Evolutionary conservation across 1,140 invertebrate species (phyloP).

Genomic region (Hypothenemus hampei): DNA sequence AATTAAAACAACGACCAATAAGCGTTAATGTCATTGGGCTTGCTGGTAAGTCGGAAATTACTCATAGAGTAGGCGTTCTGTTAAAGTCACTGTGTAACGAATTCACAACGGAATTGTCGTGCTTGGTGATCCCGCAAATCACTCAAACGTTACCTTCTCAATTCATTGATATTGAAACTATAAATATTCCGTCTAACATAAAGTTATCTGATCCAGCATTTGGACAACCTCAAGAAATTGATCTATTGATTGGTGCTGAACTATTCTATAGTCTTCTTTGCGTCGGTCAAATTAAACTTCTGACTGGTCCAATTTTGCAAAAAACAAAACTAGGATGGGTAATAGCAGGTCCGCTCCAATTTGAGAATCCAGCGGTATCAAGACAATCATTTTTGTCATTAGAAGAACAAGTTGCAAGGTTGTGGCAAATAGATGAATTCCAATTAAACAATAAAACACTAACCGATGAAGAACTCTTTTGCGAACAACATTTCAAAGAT

Average conservation of each 20-base stretch:
- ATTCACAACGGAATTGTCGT: not conserved
- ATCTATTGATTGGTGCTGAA: slow-evolving; percentile 3
- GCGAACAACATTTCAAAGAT: not conserved
- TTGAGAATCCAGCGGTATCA: not conserved
- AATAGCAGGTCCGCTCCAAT: not conserved
- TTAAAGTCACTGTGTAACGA: not conserved
- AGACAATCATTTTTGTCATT: not conserved
- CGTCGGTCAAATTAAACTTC: not conserved
- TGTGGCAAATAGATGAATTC: slow-evolving; percentile 11
- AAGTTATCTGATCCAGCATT: not conserved
- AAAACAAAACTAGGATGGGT: slow-evolving; percentile 4
- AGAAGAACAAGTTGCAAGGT: slow-evolving; percentile 1
- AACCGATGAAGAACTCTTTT: not conserved
- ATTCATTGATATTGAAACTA: not conserved
- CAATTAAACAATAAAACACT: not conserved
- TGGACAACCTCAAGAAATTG: not conserved
- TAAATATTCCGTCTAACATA: slow-evolving; percentile 5
- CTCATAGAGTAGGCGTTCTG: not conserved
- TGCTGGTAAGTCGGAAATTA: not conserved
- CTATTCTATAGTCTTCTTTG: slow-evolving; percentile 2
- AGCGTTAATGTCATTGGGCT: not conserved
- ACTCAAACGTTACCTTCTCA: not conserved
- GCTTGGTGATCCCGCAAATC: not conserved
- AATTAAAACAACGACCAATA: not conserved
- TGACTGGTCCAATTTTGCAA: not conserved